Base-by-base conservation (phyloP, 2,888 invertebrate species). In the Tillus elongatus region DNA sequence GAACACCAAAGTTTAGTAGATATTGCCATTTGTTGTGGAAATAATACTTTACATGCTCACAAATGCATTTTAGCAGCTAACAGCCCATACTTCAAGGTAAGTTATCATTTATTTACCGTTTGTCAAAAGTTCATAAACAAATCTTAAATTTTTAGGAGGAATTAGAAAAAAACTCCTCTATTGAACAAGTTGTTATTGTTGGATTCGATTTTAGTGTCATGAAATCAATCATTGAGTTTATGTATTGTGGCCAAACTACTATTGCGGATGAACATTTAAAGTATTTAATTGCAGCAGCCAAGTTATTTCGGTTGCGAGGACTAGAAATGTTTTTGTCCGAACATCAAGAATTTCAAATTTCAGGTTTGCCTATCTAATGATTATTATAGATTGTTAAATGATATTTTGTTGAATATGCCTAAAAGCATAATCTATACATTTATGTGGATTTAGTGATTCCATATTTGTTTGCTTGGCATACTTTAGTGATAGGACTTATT, bases 191-290 rank as follows among this genome's bases (percentile, higher is more conserved):
- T 28, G 67, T 76, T 29, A 72, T 82, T 42, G 70, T 75, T 47
- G 81, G 82, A 55, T 73, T 82, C 70, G 74, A 79, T 56, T 82
- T 81, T 61, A 71, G 73, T 50, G 77, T 82, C 15, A 64, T 83
- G 40, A 81, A 80, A 62, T 77, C 77, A 32, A 68, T 82, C 41
- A 74, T 83, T 16, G 82, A 83, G 59, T 82, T 81, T 52, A 82
- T 83, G 76, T 83, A 83, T 55, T 81, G 79, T 53, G 82, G 82
- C 2, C 80, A 81, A 67, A 82, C 81, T 2, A 75, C 75, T 47
- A 75, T 82, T 46, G 66, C 75, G 34, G 78, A 80, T 59, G 75
- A 79, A 49, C 72, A 79, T 58, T 66, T 82, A 46, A 77, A 78
- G 49, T 76, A 79, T 49, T 59, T 83, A 33, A 71, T 81, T 31